These are phyloP conservation scores for Sinocyclocheilus grahami DNA, from an alignment of 2,113 vertebrate species.

Conservation along the genomic window DNA sequence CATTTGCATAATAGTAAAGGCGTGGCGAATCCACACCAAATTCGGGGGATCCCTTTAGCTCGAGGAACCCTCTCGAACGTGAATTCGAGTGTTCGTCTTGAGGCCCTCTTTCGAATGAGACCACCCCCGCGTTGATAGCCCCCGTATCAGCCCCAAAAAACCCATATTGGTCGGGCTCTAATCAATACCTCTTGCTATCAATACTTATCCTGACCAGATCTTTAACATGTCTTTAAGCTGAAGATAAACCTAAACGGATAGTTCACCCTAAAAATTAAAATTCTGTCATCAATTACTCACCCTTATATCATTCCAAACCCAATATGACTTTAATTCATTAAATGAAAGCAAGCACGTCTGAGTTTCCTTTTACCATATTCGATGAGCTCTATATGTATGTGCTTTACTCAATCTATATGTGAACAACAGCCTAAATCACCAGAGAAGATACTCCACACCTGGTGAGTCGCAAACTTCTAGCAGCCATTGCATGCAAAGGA, in stretches of 20 bases:
- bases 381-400: not conserved
- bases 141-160: too few relatives aligned
- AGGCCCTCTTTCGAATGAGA: too few relatives aligned
- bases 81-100: too few relatives aligned
- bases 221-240: not conserved
- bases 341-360: not conserved
- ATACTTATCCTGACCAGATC: not conserved
- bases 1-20: not conserved
- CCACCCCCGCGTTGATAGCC: too few relatives aligned
- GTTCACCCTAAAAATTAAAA: not conserved
- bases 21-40: too few relatives aligned
- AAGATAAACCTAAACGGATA: not conserved
- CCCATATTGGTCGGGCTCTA: too few relatives aligned
- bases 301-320: not conserved
- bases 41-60: too few relatives aligned
- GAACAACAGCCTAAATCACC: not conserved
- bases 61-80: too few relatives aligned
- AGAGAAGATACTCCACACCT: not conserved
- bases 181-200: too few relatives aligned
- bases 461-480: not conserved
- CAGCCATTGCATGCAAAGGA: not conserved
- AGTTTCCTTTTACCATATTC: not conserved
- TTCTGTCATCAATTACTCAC: not conserved
- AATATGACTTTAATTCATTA: not conserved
- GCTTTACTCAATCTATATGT: not conserved